Evolutionary conservation across 1,140 invertebrate genomes (phyloP).

Genomic region (Sogatella furcifera): DNA sequence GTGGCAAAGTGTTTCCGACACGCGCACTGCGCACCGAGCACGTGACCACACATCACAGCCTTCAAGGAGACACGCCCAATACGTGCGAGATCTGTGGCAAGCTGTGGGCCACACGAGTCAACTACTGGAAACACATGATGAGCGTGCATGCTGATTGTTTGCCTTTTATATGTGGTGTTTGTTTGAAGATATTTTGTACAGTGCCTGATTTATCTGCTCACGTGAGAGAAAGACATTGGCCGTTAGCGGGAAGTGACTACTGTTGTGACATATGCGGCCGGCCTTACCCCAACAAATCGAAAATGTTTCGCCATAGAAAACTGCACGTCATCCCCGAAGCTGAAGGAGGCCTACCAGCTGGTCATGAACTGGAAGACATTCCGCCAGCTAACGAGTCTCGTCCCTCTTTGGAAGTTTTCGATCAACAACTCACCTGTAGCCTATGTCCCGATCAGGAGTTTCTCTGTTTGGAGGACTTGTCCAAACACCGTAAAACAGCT

Average conservation of each 20-base stretch:
- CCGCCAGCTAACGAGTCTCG: constrained; percentile 2
- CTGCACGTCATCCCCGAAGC: constrained; percentile 31
- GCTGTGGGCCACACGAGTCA: constrained; percentile 41
- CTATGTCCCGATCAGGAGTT: constrained; percentile 35
- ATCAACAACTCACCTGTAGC: constrained; percentile 35
- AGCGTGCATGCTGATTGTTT: constrained; percentile 41
- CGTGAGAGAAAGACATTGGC: constrained; percentile 38
- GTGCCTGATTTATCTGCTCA: constrained; percentile 36
- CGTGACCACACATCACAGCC: constrained; percentile 33
- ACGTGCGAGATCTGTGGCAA: constrained; percentile 38
- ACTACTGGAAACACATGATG: constrained; percentile 46
- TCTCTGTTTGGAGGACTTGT: constrained; percentile 38
- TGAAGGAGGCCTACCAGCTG: constrained; percentile 13
- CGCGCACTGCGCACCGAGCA: constrained; percentile 37
- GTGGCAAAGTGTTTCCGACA: constrained; percentile 40
- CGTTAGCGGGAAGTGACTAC: constrained; percentile 38
- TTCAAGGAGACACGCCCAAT: constrained; percentile 34
- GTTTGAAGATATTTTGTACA: constrained; percentile 39
- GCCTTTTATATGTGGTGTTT: constrained; percentile 42
- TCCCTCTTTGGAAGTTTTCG: neutral
- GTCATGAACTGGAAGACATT: constrained; percentile 11
- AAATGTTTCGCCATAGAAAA: constrained; percentile 41
- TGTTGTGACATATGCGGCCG: constrained; percentile 43
- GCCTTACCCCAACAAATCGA: constrained; percentile 42
- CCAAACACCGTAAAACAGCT: constrained; percentile 39